Percentiles rank a stretch among this genome's conserved stretches.
Evolutionary conservation across 2,888 invertebrate genomes (phyloP).

Genomic region (Argyresthia albistria): DNA sequence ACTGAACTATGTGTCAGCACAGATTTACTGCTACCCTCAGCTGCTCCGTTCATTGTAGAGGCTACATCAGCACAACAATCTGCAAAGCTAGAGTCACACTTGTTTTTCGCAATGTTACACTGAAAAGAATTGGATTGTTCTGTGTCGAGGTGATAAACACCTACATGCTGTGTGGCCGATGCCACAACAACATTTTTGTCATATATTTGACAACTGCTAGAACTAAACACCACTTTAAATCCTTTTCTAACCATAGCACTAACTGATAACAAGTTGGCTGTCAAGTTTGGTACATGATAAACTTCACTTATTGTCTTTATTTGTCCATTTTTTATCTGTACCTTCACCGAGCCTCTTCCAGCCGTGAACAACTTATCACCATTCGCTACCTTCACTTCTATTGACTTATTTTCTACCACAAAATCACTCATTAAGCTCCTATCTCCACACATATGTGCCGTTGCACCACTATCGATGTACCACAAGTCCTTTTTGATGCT

Average conservation of each 20-base stretch:
- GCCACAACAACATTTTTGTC: constrained; percentile 5
- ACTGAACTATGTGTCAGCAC: background rate
- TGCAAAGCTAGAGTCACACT: background rate
- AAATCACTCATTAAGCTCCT: background rate
- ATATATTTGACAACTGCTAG: constrained; percentile 9
- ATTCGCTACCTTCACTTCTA: background rate
- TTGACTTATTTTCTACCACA: background rate
- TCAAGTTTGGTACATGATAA: constrained; percentile 9
- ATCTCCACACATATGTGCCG: background rate
- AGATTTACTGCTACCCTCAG: background rate
- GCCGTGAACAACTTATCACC: background rate
- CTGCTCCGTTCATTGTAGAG: background rate
- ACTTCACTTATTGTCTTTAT: background rate
- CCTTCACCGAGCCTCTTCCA: background rate
- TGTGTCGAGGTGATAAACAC: constrained; percentile 10
- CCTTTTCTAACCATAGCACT: constrained; percentile 10
- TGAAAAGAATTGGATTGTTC: background rate
- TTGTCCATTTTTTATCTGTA: background rate
- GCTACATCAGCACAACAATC: background rate
- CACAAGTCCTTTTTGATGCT: background rate
- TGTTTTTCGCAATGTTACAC: background rate
- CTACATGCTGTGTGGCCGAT: constrained; percentile 8
- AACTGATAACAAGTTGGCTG: constrained; percentile 4
- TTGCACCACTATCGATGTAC: background rate
- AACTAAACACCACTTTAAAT: constrained; percentile 5